Base-by-base conservation (phyloP, 2,797 vertebrate genomes). In the Orestias chungarensis region DNA sequence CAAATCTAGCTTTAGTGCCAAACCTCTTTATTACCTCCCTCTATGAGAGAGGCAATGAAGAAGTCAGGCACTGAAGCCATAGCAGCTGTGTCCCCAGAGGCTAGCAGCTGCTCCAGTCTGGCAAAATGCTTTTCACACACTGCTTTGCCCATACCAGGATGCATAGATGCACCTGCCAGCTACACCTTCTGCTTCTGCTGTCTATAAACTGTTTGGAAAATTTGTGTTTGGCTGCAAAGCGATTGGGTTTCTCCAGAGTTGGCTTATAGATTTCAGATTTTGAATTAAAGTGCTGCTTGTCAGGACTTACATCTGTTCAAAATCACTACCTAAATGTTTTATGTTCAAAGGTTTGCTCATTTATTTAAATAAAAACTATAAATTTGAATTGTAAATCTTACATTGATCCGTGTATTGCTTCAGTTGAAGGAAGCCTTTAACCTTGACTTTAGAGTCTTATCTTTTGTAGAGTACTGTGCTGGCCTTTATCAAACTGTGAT, bases 61-160 rank as follows among this genome's bases (percentile, higher is more conserved):
- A 89, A 86, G 81, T 80, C 55, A 86, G 79, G 79, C 73, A 86
- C 79, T 42, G 69, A 68, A 84, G 75, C 73, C 65, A 71, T 62
- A 85, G 80, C 92, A 92, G 88, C 88, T 91, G 89, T 86, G 82
- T 75, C 88, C 90, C 86, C 82, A 87, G 84, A 90, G 89, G 90
- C 91, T 86, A 85, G 73, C 91, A 92, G 92, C 87, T 92, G 91
- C 82, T 87, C 86, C 89, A 91, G 77, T 92, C 86, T 91, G 88
- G 91, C 84, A 89, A 84, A 67, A 73, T 71, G 70, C 33, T 78
- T 64, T 61, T 73, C 47, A 70, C 74, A 77, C 75, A 74, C 70
- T 59, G n/a, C n/a, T 71, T 40, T 52, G 27, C 35, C 74, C 66
- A 70, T 49, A 75, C 68, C 69, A 35, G 67, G 31, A 77, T 23